A percentile compares a stretch with the other conserved stretches of the same genome.
Conservation (phyloP, 2,888 invertebrate species). For the Hemistola chrysoprasaria region DNA sequence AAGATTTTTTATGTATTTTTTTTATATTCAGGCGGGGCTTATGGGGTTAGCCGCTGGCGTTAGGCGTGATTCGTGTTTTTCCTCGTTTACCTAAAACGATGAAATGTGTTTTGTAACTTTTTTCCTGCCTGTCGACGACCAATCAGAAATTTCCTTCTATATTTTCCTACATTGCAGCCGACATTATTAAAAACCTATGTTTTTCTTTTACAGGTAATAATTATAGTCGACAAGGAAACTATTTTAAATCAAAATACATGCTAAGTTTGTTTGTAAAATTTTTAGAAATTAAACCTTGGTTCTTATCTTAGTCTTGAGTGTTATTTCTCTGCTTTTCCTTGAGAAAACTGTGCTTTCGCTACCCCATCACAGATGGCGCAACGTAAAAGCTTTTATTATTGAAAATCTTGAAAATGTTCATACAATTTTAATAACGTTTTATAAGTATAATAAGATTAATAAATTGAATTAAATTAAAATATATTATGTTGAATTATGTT, state of each 20-base stretch:
- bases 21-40: slow-evolving; percentile 75
- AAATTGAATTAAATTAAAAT: no score
- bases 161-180: neutral
- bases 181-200: neutral
- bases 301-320: slow-evolving; percentile 28
- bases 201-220: slow-evolving; percentile 11
- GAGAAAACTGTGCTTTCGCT: slow-evolving; percentile 42
- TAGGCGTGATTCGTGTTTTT: slow-evolving; percentile 56
- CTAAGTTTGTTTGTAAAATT: no score
- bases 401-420: slow-evolving; percentile 2
- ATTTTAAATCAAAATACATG: no score
- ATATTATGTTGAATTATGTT: no score
- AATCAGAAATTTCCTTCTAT: slow-evolving; percentile 16
- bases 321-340: slow-evolving; percentile 26
- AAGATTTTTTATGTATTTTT: slow-evolving; percentile 65
- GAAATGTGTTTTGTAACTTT: slow-evolving; percentile 36
- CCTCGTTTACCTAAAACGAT: slow-evolving; percentile 60
- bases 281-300: slow-evolving; percentile 28
- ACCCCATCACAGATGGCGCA: slow-evolving; percentile 75
- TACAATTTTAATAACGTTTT: no score
- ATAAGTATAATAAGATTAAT: no score
- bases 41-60: slow-evolving; percentile 71
- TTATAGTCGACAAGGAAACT: no score
- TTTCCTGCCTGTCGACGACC: slow-evolving; percentile 23
- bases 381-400: neutral